Conservation (phyloP, 2,113 vertebrate genomes). For the Colinus virginianus region DNA sequence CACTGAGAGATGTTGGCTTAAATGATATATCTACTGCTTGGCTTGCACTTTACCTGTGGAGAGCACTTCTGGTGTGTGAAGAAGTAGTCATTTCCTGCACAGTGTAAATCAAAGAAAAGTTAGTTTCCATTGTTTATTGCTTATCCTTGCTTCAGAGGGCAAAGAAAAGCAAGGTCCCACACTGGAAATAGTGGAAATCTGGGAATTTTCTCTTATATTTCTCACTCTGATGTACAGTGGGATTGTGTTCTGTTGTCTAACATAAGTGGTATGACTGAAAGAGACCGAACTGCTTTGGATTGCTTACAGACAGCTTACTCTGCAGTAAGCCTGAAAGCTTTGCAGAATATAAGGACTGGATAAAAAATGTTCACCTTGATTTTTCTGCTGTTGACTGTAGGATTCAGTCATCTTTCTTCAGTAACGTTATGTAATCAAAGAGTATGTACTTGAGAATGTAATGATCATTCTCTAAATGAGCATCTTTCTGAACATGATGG, state of each 20-base stretch:
- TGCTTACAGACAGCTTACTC: background rate
- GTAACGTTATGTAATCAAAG: background rate
- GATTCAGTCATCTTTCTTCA: background rate
- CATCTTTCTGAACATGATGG: background rate
- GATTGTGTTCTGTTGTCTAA: fast-evolving
- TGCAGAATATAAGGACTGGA: background rate
- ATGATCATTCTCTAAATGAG: background rate
- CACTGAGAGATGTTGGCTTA: background rate
- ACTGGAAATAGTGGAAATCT: background rate
- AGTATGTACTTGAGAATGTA: too few relatives aligned
- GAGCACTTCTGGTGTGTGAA: background rate
- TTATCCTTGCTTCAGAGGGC: background rate
- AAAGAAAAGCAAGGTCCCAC: background rate
- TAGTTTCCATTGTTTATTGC: background rate
- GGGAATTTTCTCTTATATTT: fast-evolving
- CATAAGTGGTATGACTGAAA: background rate
- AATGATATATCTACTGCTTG: background rate
- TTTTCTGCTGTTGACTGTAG: background rate
- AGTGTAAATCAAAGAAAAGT: background rate
- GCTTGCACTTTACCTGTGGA: fast-evolving
- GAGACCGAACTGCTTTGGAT: background rate
- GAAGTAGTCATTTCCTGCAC: background rate
- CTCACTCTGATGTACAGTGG: too few relatives aligned
- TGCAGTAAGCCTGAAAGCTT: background rate
- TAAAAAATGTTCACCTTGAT: fast-evolving